Evolutionary conservation across 2,888 invertebrate genomes (phyloP), one percentile per base, ranked within the genome.

Genomic region (Philonicus albiceps): DNA sequence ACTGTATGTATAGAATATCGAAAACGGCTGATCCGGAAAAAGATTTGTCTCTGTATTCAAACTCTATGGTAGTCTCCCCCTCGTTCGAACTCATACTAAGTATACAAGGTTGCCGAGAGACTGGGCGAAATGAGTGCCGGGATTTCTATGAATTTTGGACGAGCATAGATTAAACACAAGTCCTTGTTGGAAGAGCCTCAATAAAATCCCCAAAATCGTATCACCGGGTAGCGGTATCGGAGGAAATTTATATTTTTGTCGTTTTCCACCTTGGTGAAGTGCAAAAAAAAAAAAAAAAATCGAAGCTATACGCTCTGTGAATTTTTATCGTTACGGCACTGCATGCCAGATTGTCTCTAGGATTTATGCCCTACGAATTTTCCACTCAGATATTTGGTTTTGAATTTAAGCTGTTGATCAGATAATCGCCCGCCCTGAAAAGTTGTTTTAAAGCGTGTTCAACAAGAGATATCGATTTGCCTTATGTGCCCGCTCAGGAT

Each of bases 381-480:
- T 40, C 76, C 76, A 37, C 40, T 76, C 40, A 43, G 31, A 43
- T 76, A 76, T 76, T 76, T 43, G 76, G 27, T 40, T 76, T 76
- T 76, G 37, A 76, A 43, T 40, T 76, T 76, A 76, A 76, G 40
- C 76, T 43, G 34, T 76, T 76, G 37, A 76, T 76, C 76, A 76
- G 76, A 76, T 76, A 37, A 76, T 40, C 34, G 22, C 76, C 31
- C 34, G 22, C 76, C 31, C 31, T 34, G 74, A 7, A 74, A 74
- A 74, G 31, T 34, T 31, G 19, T 34, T 74, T 74, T 74, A 34
- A 74, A 74, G 31, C 27, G 34, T 31, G 74, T n/a, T 74, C 74
- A 76, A 76, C 76, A 40, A 34, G 37, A 76, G 76, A 0, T 74
- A 22, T 64, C 64, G 74, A 31, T 74, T 74, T 74, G 74, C 74